Conservation (phyloP, 2,797 vertebrate genomes). For the Pangasius sanitwongsei region DNA sequence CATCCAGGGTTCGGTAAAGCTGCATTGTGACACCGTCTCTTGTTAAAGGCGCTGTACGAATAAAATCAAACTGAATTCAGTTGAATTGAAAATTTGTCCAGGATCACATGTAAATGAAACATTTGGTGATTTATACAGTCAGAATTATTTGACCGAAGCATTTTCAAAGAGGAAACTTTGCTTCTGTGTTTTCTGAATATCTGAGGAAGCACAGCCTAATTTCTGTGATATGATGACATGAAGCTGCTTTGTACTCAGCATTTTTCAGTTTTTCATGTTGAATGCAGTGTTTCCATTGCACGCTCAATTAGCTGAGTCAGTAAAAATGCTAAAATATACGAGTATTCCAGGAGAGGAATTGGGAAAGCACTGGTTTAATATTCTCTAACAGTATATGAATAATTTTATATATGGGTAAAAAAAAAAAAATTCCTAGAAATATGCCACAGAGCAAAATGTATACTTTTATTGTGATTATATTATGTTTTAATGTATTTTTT, state of each 20-base stretch:
- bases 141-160: not conserved
- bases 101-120: not conserved
- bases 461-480: not conserved
- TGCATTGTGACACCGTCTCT: not conserved
- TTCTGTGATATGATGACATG: not conserved
- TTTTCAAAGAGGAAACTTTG: not conserved
- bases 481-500: too few relatives aligned
- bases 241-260: not conserved
- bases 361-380: not conserved
- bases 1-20: not conserved
- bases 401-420: not conserved
- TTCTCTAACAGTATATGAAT: not conserved
- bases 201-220: not conserved
- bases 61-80: not conserved
- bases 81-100: not conserved
- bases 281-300: not conserved
- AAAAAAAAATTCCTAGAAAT: not conserved
- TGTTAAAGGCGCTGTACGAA: not conserved
- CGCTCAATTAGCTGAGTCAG: not conserved
- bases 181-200: not conserved
- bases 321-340: not conserved
- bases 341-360: not conserved
- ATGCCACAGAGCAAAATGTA: too few relatives aligned
- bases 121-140: not conserved
- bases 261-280: not conserved